Percentiles rank a stretch among this genome's conserved stretches.
phyloP scores from a whole-genome alignment of 2,113 vertebrate genomes.

The Engraulis encrasicolus region DNA sequence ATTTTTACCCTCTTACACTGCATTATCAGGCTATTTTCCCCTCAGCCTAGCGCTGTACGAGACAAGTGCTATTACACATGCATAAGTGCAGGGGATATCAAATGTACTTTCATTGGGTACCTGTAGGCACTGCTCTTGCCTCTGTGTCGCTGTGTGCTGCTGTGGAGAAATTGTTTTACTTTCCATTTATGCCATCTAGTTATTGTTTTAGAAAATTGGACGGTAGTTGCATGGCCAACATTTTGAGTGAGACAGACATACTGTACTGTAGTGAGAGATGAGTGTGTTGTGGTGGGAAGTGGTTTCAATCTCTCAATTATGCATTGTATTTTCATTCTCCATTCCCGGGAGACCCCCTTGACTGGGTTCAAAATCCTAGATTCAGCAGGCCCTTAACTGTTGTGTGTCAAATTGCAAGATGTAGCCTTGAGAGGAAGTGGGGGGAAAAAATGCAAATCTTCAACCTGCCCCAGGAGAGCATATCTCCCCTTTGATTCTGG shows the following conservation, averaged over 20 bases:
- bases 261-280: not conserved
- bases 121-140: not conserved
- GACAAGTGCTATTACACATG: not conserved
- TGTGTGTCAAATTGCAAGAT: constrained; percentile 72
- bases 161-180: not conserved
- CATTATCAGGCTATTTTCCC: constrained; percentile 27
- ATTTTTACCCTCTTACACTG: constrained; percentile 33
- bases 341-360: constrained; percentile 69
- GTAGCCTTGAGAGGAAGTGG: constrained; percentile 72
- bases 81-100: not conserved
- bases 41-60: not conserved
- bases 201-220: constrained; percentile 7
- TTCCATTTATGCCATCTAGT: not conserved
- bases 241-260: not conserved
- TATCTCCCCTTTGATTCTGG: constrained; percentile 76
- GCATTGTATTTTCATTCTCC: constrained; percentile 23
- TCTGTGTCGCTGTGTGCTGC: not conserved
- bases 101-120: not conserved
- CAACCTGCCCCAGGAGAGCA: constrained; percentile 63
- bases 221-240: not conserved
- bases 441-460: constrained; percentile 70
- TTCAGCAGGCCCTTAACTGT: constrained; percentile 55
- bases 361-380: constrained; percentile 59
- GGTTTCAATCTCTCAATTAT: not conserved
- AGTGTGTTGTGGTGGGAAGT: constrained; percentile 12